phyloP scores from a whole-genome alignment of 1,140 invertebrate genomes.

The Metopolophium dirhodum region DNA sequence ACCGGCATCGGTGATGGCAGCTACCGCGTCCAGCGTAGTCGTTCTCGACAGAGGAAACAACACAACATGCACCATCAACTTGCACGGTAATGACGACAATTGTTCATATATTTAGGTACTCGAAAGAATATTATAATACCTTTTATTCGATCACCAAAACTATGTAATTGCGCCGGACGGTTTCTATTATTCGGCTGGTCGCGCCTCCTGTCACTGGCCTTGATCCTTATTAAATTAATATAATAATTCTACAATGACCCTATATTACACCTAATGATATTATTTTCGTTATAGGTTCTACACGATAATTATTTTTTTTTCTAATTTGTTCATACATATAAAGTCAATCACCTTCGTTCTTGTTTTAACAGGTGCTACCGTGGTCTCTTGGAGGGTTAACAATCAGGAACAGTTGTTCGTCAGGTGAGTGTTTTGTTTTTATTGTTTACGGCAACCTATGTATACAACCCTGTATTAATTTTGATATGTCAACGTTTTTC shows the following conservation, averaged over 20 bases:
- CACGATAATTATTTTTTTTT: neutral
- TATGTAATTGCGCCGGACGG: neutral
- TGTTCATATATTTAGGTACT: neutral
- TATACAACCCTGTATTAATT: too few species aligned
- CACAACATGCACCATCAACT: constrained; percentile 92
- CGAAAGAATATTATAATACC: neutral
- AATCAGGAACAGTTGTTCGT: constrained; percentile 94
- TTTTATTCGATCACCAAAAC: neutral
- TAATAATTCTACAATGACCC: neutral
- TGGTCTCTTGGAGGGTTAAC: constrained; percentile 93
- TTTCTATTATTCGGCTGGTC: neutral
- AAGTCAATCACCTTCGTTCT: neutral
- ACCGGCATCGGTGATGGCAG: constrained; percentile 66
- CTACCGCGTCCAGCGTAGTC: constrained; percentile 89
- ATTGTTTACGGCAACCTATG: neutral
- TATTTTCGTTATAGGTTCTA: neutral
- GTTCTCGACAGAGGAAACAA: constrained; percentile 92
- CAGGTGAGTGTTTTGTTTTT: constrained; percentile 71
- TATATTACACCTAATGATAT: neutral
- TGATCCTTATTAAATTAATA: neutral
- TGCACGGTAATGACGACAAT: constrained; percentile 76
- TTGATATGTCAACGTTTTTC: neutral
- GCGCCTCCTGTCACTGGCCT: neutral
- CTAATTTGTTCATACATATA: neutral
- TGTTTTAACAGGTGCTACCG: constrained; percentile 81